Evolutionary conservation across 1,140 invertebrate genomes (phyloP), one percentile per base, ranked within the genome.

Genomic region (Tetramorium parvispinum): DNA sequence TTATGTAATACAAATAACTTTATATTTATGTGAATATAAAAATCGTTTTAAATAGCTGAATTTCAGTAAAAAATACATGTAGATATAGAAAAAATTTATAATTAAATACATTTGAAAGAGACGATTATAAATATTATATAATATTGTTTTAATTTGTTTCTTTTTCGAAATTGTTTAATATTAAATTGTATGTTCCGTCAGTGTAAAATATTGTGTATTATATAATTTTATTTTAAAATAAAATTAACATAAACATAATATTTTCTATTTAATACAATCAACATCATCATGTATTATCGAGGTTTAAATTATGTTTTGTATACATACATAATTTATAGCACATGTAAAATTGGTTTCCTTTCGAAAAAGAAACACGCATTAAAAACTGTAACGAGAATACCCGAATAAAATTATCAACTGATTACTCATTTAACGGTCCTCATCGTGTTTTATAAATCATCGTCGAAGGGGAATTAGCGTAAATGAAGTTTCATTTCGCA

Each of bases 401-500:
- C 6, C 13, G 18, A 24, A 11, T 70, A 16, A 43, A 46, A 70
- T 43, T 66, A 40, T 2, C n/a, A n/a, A 66, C 6, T 46, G 11
- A 46, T 68, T 24, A 68, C 24, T 70, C 8, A 70, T 66, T 66
- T 46, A 70, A 70, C 13, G 7, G 2, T 70, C 10, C 3, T 43
- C n/a, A 18, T 16, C 21, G 13, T 18, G 7, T 71, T 71, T 71
- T 71, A 51, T 27, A 75, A 21, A n/a, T 32, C 21, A 24, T 24
- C n/a, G 11, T n/a, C 27, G 32, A 46, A 49, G 6, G 11, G 11
- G 65, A 7, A 49, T 68, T 49, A 49, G 11, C 40, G 21, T 51
- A 71, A 71, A 71, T 55, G 16, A 57, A 75, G 27, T 55, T 53
- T 57, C n/a, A 51, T 51, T n/a, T 37, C 8, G 51, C 70, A 32